Conservation (phyloP, 1,140 invertebrate species). For the Cyclargus thomasi region DNA sequence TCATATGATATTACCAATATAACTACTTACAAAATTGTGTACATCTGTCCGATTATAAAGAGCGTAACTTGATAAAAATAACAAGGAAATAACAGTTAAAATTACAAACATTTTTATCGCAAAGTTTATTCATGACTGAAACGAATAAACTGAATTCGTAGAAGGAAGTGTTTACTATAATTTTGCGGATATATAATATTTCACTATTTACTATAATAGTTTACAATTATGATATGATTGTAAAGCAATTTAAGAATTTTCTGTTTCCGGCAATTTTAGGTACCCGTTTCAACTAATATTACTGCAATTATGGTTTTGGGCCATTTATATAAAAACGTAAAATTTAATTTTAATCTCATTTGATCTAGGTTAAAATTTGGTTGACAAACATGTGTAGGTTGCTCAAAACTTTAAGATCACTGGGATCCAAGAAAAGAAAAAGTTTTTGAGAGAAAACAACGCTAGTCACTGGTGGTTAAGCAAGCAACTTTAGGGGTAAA, state of each 20-base stretch:
- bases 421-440: no score
- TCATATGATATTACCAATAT: not conserved
- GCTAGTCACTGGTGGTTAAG: no score
- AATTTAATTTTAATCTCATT: not conserved
- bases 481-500: no score
- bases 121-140: not conserved
- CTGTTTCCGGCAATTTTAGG: not conserved
- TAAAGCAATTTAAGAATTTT: constrained; percentile 11
- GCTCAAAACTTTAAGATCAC: not conserved
- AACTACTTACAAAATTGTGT: not conserved
- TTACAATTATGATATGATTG: not conserved
- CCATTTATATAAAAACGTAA: not conserved
- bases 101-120: not conserved
- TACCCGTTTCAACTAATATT: not conserved
- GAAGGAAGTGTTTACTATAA: not conserved
- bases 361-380: not conserved
- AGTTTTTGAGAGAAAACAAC: no score
- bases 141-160: not conserved
- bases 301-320: not conserved
- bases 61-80: not conserved
- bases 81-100: not conserved
- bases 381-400: not conserved
- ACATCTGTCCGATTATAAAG: not conserved
- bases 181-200: constrained; percentile 8
- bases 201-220: not conserved